Conservation (phyloP, 2,888 invertebrate species). For the Mycogona germanica region DNA sequence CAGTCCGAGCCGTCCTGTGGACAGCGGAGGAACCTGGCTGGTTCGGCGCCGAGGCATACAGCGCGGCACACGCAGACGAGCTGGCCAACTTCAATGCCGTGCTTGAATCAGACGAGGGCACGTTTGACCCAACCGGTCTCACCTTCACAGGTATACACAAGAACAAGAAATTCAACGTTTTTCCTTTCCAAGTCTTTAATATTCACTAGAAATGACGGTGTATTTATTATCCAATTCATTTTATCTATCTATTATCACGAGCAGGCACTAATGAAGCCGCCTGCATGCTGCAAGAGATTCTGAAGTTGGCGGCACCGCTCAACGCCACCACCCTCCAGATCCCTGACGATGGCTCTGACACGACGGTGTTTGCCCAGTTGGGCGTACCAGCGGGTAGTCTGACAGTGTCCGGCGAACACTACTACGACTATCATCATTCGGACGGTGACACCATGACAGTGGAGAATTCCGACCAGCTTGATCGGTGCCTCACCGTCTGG, state of each 20-base stretch:
- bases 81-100: conserved; percentile 54
- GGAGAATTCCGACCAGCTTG: conserved; percentile 52
- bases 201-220: too few relatives aligned
- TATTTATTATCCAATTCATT: too few relatives aligned
- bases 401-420: conserved; percentile 51
- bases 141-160: too few relatives aligned
- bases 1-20: conserved; percentile 62
- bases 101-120: conserved; percentile 73
- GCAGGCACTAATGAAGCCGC: conserved; percentile 47
- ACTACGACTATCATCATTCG: conserved; percentile 65
- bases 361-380: conserved; percentile 42
- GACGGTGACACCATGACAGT: conserved; percentile 67
- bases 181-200: too few relatives aligned
- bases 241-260: too few relatives aligned
- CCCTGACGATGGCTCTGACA: conserved; percentile 53
- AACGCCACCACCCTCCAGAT: conserved; percentile 49
- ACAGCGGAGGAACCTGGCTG: conserved; percentile 65
- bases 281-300: conserved; percentile 53
- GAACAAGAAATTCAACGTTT: too few relatives aligned
- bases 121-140: conserved; percentile 59
- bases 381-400: conserved; percentile 60
- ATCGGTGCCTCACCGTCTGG: conserved; percentile 63
- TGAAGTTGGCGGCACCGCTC: conserved; percentile 50
- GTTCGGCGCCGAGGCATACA: conserved; percentile 52
- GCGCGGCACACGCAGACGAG: conserved; percentile 44